These are phyloP conservation scores for Synchiropus splendidus DNA, from an alignment of 2,113 vertebrate species.

Conservation along the genomic window DNA sequence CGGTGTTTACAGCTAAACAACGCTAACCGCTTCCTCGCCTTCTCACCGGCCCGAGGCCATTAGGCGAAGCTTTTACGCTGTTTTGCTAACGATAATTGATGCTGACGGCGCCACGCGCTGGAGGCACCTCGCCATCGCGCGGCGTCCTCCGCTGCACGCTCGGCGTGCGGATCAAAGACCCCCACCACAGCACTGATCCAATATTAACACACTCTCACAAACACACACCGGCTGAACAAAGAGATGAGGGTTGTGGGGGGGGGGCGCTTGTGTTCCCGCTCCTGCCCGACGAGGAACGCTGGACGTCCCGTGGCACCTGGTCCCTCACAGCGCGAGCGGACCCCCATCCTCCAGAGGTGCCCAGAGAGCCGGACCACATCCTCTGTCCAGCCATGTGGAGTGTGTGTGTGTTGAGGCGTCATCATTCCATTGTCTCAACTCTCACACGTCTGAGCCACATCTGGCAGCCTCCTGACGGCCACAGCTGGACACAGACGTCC, in stretches of 20 bases:
- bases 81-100: conserved; percentile 57
- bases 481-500: conserved; percentile 46
- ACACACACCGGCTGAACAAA: conserved; percentile 37
- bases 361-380: too few relatives aligned
- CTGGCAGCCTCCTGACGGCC: conserved; percentile 62
- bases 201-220: conserved; percentile 55
- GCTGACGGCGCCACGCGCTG: conserved; percentile 19
- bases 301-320: too few relatives aligned
- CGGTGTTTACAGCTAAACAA: too few relatives aligned
- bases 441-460: conserved; percentile 70
- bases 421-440: conserved; percentile 36
- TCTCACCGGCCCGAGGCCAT: conserved; percentile 2
- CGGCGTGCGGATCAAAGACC: conserved; percentile 57
- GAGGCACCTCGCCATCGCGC: too few relatives aligned
- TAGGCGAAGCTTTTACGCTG: conserved; percentile 36
- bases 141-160: conserved; percentile 34
- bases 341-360: too few relatives aligned
- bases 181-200: conserved; percentile 54
- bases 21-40: too few relatives aligned
- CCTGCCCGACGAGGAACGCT: too few relatives aligned
- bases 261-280: too few relatives aligned
- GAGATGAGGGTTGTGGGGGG: conserved; percentile 46
- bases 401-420: conserved; percentile 3
- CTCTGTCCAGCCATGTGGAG: too few relatives aligned
- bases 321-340: too few relatives aligned